phyloP scores from a whole-genome alignment of 2,888 invertebrate species.

The Auanema sp. region DNA sequence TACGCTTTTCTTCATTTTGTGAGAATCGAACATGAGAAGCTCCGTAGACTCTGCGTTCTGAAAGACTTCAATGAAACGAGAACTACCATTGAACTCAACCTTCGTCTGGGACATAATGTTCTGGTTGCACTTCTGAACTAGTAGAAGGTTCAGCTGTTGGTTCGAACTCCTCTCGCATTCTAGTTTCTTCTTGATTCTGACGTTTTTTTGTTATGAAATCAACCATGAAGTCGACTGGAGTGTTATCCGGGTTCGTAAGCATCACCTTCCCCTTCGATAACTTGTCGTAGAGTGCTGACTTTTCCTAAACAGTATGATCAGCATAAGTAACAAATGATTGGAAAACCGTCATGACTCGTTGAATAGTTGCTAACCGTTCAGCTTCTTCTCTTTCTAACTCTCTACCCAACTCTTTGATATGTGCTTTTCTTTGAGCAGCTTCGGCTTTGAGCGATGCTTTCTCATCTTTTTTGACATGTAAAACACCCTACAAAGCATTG shows the following conservation, averaged over 20 bases:
- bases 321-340: neutral
- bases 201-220: slow-evolving; percentile 48
- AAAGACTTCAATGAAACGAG: slow-evolving; percentile 8
- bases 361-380: slow-evolving; percentile 18
- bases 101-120: slow-evolving; percentile 48
- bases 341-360: slow-evolving; percentile 18
- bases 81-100: slow-evolving; percentile 24
- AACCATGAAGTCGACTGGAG: slow-evolving; percentile 50
- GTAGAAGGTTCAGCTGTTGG: slow-evolving; percentile 17
- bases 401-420: slow-evolving; percentile 27
- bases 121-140: slow-evolving; percentile 28
- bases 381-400: slow-evolving; percentile 42
- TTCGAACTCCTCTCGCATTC: neutral
- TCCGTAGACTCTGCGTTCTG: slow-evolving; percentile 53
- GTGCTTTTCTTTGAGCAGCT: slow-evolving; percentile 21
- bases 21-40: slow-evolving; percentile 52
- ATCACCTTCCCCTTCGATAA: slow-evolving; percentile 40
- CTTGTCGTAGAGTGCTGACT: slow-evolving; percentile 48
- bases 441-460: slow-evolving; percentile 4
- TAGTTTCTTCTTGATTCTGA: slow-evolving; percentile 28
- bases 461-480: slow-evolving; percentile 30
- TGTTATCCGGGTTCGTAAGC: slow-evolving; percentile 33
- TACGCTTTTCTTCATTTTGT: slow-evolving; percentile 44
- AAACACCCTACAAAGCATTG: slow-evolving; percentile 21
- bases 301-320: slow-evolving; percentile 29